Evolutionary conservation across 2,797 vertebrate genomes (phyloP).

Genomic region (Mormyrus proboscirostris): DNA sequence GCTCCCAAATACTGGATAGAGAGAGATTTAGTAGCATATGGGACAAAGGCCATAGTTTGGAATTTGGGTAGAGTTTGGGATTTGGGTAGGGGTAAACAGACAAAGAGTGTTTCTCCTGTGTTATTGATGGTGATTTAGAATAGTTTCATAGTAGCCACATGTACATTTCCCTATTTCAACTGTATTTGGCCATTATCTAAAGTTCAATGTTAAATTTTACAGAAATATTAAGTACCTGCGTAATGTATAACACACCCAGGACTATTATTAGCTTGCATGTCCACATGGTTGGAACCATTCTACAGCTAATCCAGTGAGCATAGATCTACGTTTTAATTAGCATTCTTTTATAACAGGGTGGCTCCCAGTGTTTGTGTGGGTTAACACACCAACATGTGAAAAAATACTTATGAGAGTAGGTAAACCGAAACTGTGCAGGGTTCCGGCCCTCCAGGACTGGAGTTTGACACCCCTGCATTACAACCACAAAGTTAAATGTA

Average conservation of each 20-base stretch:
- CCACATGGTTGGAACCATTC: not conserved
- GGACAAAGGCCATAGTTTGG: not conserved
- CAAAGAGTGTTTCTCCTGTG: constrained; percentile 36
- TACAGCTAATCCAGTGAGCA: not conserved
- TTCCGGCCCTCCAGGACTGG: too few relatives aligned
- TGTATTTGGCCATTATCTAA: constrained; percentile 38
- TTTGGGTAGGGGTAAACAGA: constrained; percentile 26
- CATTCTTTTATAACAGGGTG: not conserved
- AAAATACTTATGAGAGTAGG: not conserved
- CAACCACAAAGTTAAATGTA: too few relatives aligned
- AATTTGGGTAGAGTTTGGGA: constrained; percentile 19
- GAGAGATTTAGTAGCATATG: constrained; percentile 27
- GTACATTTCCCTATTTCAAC: constrained; percentile 41
- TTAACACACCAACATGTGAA: not conserved
- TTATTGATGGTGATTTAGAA: constrained; percentile 57
- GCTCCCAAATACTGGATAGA: constrained; percentile 31
- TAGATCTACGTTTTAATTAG: not conserved
- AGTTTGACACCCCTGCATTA: too few relatives aligned
- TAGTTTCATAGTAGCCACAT: constrained; percentile 29
- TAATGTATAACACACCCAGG: not conserved
- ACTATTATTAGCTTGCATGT: not conserved
- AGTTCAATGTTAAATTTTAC: constrained; percentile 24
- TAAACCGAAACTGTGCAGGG: not conserved
- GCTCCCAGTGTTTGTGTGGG: not conserved
- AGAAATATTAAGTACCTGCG: constrained; percentile 16